Percentiles rank a stretch among this genome's conserved stretches.
Conservation (phyloP, 1,140 invertebrate genomes). For the Lordiphosa mommai region DNA sequence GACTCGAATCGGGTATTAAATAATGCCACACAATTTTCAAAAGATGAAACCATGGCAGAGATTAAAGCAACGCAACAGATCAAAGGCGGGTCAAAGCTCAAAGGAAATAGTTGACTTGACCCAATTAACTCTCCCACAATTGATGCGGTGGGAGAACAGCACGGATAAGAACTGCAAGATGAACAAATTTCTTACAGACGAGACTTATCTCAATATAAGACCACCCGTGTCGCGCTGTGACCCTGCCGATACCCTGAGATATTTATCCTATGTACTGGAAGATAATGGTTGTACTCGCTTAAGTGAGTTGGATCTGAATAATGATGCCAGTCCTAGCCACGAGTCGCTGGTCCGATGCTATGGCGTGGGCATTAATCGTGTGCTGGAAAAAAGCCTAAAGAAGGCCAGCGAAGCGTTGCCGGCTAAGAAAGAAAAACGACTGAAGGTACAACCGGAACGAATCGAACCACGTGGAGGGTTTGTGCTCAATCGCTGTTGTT, state of each 20-base stretch:
- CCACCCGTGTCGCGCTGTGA: constrained; percentile 31
- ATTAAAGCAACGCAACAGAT: background rate
- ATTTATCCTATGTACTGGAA: constrained; percentile 16
- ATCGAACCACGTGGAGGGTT: background rate
- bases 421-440: background rate
- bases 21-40: background rate
- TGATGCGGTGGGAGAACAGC: constrained; percentile 39
- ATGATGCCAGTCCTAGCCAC: constrained; percentile 28
- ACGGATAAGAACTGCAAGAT: constrained; percentile 26
- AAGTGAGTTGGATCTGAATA: constrained; percentile 18
- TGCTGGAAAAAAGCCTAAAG: constrained; percentile 20
- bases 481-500: constrained; percentile 26
- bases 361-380: constrained; percentile 20
- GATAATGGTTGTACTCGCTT: constrained; percentile 9
- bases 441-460: background rate
- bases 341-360: constrained; percentile 29
- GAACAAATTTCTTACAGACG: background rate
- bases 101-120: background rate
- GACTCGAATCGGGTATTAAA: constrained; percentile 17
- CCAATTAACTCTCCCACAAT: constrained; percentile 2
- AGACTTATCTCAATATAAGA: constrained; percentile 36
- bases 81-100: no score
- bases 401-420: background rate
- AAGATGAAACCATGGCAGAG: background rate
- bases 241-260: background rate